Evolutionary conservation across 2,113 vertebrate genomes (phyloP).

Genomic region (Pygoscelis antarcticus): DNA sequence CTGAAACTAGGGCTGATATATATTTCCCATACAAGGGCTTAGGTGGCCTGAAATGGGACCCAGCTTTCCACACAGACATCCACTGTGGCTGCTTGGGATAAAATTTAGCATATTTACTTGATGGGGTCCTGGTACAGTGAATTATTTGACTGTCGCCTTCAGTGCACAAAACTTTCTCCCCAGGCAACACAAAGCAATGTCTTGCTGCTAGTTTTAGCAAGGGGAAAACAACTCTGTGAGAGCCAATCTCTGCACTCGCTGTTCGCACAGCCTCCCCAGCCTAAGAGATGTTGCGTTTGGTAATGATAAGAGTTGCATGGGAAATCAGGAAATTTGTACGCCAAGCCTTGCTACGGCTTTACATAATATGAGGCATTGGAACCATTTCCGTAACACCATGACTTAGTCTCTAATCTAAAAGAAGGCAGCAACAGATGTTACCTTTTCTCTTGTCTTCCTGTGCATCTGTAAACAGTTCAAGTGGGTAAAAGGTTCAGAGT

Average conservation of each 20-base stretch:
- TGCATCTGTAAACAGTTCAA: background rate
- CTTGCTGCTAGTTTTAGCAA: background rate
- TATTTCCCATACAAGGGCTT: background rate
- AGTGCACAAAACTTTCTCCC: background rate
- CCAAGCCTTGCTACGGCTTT: rapidly evolving
- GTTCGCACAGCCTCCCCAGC: background rate
- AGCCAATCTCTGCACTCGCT: background rate
- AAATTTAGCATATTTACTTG: background rate
- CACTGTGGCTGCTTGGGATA: background rate
- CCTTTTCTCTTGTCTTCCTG: background rate
- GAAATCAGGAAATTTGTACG: background rate
- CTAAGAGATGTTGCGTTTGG: background rate
- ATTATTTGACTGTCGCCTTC: background rate
- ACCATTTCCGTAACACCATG: background rate
- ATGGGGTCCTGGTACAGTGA: background rate
- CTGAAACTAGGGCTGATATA: background rate
- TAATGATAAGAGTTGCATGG: background rate
- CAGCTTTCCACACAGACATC: background rate
- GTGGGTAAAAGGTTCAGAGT: background rate
- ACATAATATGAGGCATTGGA: background rate
- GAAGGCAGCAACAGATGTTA: background rate
- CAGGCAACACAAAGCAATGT: background rate
- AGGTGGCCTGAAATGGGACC: background rate
- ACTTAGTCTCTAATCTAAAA: background rate
- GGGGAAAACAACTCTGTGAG: background rate